Evolutionary conservation across 2,113 vertebrate genomes (phyloP).

Genomic region (Zingel zingel): DNA sequence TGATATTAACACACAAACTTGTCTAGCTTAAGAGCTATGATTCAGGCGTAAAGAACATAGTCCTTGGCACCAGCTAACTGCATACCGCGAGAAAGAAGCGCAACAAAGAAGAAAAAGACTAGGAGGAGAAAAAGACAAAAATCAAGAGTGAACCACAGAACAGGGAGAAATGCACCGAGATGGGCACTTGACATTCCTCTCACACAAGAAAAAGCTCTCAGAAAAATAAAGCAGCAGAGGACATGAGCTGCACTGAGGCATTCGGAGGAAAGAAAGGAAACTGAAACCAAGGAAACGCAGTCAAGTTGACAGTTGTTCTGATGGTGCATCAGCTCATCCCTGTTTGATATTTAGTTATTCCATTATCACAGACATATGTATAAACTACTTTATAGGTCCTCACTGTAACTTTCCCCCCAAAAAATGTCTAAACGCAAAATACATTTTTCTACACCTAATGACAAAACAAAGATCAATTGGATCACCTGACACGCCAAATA

Average conservation of each 20-base stretch:
- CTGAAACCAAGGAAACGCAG: constrained; percentile 44
- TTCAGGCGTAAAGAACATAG: neutral
- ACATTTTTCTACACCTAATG: neutral
- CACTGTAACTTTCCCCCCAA: neutral
- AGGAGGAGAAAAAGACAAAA: constrained; percentile 18
- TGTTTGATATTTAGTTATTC: constrained; percentile 3
- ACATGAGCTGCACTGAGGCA: constrained; percentile 68
- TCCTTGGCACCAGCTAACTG: constrained; percentile 6
- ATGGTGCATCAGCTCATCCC: constrained; percentile 41
- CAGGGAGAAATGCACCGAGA: constrained; percentile 55
- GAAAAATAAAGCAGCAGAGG: constrained; percentile 73
- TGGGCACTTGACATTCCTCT: constrained; percentile 82
- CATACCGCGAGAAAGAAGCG: neutral
- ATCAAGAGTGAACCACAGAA: constrained; percentile 43
- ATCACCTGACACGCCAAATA: neutral
- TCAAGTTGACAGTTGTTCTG: constrained; percentile 23
- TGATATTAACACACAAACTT: constrained; percentile 27
- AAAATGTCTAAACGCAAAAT: neutral
- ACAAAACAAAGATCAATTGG: neutral
- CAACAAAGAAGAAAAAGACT: constrained; percentile 9
- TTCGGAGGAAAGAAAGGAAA: constrained; percentile 60
- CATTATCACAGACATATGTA: neutral
- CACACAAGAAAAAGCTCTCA: constrained; percentile 77
- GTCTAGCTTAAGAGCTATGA: constrained; percentile 1
- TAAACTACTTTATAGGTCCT: neutral